Conservation (phyloP, 2,113 vertebrate species). For the Pholis gunnellus region DNA sequence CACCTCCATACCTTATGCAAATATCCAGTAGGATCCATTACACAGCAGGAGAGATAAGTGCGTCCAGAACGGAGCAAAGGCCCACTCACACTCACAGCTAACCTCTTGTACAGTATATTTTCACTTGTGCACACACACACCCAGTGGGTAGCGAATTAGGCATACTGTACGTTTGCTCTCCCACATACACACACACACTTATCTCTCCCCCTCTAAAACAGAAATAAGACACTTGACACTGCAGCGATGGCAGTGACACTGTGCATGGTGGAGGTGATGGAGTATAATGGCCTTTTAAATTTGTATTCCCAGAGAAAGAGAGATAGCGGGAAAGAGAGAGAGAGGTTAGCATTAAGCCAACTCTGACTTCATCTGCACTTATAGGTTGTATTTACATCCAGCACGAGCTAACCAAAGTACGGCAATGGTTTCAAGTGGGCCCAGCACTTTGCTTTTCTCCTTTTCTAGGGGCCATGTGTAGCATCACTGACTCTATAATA, state of each 20-base stretch:
- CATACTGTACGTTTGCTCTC: constrained; percentile 49
- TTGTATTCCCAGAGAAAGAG: constrained; percentile 90
- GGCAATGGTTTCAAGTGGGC: constrained; percentile 12
- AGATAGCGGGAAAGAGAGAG: constrained; percentile 89
- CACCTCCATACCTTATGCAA: constrained; percentile 76
- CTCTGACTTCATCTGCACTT: constrained; percentile 58
- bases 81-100: constrained; percentile 78
- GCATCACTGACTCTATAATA: neutral
- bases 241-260: constrained; percentile 89
- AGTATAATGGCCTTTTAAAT: constrained; percentile 97
- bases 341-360: constrained; percentile 83
- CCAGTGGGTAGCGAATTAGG: constrained; percentile 42
- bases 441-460: neutral
- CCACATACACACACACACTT: constrained; percentile 61
- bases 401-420: neutral
- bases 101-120: constrained; percentile 68
- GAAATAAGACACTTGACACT: constrained; percentile 91
- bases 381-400: constrained; percentile 55
- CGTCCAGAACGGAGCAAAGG: constrained; percentile 82
- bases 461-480: neutral
- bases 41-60: constrained; percentile 77
- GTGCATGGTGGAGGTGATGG: constrained; percentile 88
- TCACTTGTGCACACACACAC: constrained; percentile 43
- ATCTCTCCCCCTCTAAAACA: constrained; percentile 80
- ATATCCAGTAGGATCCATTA: constrained; percentile 79